Evolutionary conservation across 1,140 invertebrate species (phyloP).

Genomic region (Pogonomyrmex californicus): DNA sequence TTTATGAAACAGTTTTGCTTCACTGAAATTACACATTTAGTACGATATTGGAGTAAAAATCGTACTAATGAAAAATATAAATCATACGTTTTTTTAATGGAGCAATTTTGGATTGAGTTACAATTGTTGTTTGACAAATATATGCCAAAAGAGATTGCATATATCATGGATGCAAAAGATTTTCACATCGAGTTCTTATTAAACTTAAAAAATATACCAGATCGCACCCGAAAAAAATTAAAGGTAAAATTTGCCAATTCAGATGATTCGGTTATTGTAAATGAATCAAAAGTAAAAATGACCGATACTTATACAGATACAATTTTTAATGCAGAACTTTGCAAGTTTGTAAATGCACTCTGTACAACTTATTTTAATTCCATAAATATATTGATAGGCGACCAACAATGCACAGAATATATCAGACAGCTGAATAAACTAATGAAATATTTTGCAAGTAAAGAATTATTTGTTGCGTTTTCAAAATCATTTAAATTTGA

Average conservation of each 20-base stretch:
- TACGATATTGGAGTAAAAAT: constrained; percentile 88
- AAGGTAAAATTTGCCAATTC: constrained; percentile 82
- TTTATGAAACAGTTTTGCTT: constrained; percentile 85
- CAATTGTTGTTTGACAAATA: constrained; percentile 83
- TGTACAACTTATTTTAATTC: constrained; percentile 86
- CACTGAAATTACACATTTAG: constrained; percentile 85
- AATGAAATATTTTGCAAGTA: constrained; percentile 84
- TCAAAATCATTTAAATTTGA: constrained; percentile 78
- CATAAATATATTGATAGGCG: constrained; percentile 77
- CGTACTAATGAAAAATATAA: constrained; percentile 74
- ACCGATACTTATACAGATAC: constrained; percentile 63
- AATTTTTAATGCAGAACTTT: constrained; percentile 82
- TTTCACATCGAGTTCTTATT: constrained; percentile 82
- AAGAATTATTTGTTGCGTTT: constrained; percentile 82
- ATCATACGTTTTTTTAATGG: constrained; percentile 85
- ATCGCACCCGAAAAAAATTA: constrained; percentile 74
- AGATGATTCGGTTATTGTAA: constrained; percentile 31
- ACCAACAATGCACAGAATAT: constrained; percentile 78
- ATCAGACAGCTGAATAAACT: constrained; percentile 84
- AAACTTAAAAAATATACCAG: constrained; percentile 75
- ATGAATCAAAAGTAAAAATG: constrained; percentile 23
- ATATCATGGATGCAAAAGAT: constrained; percentile 43
- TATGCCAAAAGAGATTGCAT: background rate
- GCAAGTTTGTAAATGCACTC: constrained; percentile 86
- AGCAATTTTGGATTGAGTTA: constrained; percentile 87